Conservation (phyloP, 2,888 invertebrate genomes). For the Sphinx pinastri region DNA sequence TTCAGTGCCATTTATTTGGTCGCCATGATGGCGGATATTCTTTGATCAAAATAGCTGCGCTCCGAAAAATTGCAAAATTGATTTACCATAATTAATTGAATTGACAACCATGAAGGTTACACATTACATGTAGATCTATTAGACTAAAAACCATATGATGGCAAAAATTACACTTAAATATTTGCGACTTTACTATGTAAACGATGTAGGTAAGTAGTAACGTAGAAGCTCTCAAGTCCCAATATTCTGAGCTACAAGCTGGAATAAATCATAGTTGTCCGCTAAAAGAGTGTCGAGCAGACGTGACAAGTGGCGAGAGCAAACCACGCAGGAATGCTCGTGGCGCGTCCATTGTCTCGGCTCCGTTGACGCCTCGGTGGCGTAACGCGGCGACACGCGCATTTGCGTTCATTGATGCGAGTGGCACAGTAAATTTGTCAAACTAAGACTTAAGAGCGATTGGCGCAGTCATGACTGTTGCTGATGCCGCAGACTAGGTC, state of each 20-base stretch:
- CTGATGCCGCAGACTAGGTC: conserved; percentile 19
- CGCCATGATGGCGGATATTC: conserved; percentile 56
- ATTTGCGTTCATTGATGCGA: conserved; percentile 76
- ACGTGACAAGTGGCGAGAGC: conserved; percentile 64
- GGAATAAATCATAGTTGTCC: conserved; percentile 62
- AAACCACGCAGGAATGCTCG: conserved; percentile 21
- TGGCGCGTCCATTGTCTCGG: conserved; percentile 63
- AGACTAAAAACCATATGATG: conserved; percentile 19
- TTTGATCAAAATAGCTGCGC: conserved; percentile 61
- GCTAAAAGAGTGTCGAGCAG: conserved; percentile 62
- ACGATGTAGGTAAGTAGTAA: conserved; percentile 45
- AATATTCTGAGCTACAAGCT: conserved; percentile 60
- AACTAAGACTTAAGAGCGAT: too few relatives aligned
- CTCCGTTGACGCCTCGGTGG: conserved; percentile 45
- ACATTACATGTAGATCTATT: neutral
- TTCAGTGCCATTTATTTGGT: conserved; percentile 42
- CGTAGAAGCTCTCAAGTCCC: conserved; percentile 48
- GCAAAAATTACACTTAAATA: conserved; percentile 27
- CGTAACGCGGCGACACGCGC: conserved; percentile 79
- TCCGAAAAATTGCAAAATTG: conserved; percentile 57
- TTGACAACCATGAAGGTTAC: conserved; percentile 51
- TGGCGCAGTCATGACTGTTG: too few relatives aligned
- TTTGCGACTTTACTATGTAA: conserved; percentile 40
- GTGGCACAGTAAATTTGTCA: conserved; percentile 28
- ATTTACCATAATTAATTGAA: conserved; percentile 59